A percentile compares a stretch with the other conserved stretches of the same genome.
Evolutionary conservation across 2,797 vertebrate genomes (phyloP).

Genomic region (Oceanodroma leucorhoa): DNA sequence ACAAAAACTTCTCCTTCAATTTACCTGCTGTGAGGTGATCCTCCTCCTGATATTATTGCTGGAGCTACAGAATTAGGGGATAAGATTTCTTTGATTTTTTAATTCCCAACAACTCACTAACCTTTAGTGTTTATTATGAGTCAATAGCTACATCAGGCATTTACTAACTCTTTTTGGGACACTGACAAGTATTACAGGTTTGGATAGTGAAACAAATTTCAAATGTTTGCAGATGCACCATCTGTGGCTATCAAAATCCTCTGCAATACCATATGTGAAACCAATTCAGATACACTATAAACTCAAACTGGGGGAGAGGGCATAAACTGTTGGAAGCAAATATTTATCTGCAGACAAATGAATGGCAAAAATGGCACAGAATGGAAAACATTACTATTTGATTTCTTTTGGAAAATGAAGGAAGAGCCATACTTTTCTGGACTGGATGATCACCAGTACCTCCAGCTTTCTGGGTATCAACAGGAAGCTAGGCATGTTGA

Average conservation of each 20-base stretch:
- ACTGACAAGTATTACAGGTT: neutral
- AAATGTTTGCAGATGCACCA: neutral
- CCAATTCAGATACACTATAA: neutral
- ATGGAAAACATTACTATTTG: neutral
- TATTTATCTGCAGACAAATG: neutral
- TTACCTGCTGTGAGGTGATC: neutral
- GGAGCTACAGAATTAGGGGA: neutral
- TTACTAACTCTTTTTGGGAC: neutral
- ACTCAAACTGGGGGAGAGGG: neutral
- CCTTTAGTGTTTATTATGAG: neutral
- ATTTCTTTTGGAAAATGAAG: neutral
- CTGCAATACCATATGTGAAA: neutral
- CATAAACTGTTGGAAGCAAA: neutral
- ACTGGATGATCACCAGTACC: neutral
- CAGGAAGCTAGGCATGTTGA: neutral
- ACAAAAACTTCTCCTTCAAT: neutral
- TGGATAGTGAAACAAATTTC: neutral
- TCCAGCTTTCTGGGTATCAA: neutral
- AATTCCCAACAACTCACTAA: neutral
- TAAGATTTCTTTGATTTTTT: neutral
- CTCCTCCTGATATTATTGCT: neutral
- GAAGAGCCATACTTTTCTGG: neutral
- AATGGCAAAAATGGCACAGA: neutral
- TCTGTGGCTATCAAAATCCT: slow-evolving; percentile 1
- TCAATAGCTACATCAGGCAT: neutral